A percentile compares a stretch with the other conserved stretches of the same genome.
These are phyloP conservation scores for Drosophila prostipennis DNA, from an alignment of 2,888 invertebrate species.

Conservation along the genomic window DNA sequence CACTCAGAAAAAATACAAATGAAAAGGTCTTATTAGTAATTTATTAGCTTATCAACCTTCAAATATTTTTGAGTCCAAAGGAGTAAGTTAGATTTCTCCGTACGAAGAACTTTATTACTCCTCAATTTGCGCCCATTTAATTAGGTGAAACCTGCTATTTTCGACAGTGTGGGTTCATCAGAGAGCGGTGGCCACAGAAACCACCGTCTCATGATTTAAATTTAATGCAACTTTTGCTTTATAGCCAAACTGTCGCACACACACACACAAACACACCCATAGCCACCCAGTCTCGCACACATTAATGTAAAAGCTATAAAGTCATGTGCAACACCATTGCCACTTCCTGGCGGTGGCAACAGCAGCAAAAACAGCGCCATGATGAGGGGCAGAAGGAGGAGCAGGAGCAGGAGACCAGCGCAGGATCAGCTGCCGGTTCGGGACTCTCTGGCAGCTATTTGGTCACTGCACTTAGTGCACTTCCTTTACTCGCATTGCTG, in stretches of 20 bases:
- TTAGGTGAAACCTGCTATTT: not conserved
- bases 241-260: slow-evolving; percentile 56
- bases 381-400: not conserved
- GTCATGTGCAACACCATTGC: slow-evolving; percentile 68
- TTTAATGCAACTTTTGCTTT: slow-evolving; percentile 68
- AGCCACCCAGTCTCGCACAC: slow-evolving; percentile 19
- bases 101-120: not conserved
- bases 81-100: not conserved
- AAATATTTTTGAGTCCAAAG: no score
- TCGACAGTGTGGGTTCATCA: slow-evolving; percentile 32
- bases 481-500: slow-evolving; percentile 64
- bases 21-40: not conserved
- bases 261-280: slow-evolving; percentile 1
- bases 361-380: slow-evolving; percentile 10
- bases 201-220: slow-evolving; percentile 75
- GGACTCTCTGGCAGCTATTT: slow-evolving; percentile 52
- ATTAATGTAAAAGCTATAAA: slow-evolving; percentile 62
- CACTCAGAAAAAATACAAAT: slow-evolving; percentile 3
- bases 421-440: slow-evolving; percentile 27
- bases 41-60: no score
- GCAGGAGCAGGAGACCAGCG: not conserved
- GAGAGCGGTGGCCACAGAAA: slow-evolving; percentile 52
- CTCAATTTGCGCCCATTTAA: not conserved
- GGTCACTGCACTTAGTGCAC: slow-evolving; percentile 75
- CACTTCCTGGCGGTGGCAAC: slow-evolving; percentile 60